Base-by-base conservation (phyloP, 1,140 invertebrate species). In the Papilio dardanus region DNA sequence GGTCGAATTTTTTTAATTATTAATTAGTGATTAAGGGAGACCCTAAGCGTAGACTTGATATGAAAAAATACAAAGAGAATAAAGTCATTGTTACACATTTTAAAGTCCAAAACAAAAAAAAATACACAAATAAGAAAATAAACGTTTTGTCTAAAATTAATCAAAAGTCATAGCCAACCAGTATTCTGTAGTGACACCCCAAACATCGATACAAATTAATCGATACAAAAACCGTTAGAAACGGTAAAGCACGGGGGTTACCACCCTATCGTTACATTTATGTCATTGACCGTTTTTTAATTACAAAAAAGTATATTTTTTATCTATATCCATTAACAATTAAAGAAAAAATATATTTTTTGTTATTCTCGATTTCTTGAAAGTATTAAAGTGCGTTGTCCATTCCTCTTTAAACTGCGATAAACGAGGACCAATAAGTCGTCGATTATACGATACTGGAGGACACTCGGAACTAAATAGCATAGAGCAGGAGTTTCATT, bases 201-300 rank as follows among this genome's bases (percentile, higher is more conserved):
- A 62, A 62, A 62, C 28, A 28, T 10, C 54, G 24, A 62, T 62
- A 7, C 1, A 28, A 30, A 28, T 28, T 16, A 58, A 58, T 58
- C 54, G 54, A 58, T 58, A 58, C 54, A 58, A 28, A 58, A 62
- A 62, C 54, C 54, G 54, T 62, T 62, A 24, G 5, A 8, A 58
- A 62, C 54, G 54, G 54, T 62, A 62, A 28, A 30, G 54, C 24
- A 62, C 54, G 54, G 54, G 54, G 54, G 54, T 28, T 30, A 12
- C 12, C 5, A 62, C 54, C 54, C 54, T 62, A 62, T 62, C 54
- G 54, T 62, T 62, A 62, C 21, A 62, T 62, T 30, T 19, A 50
- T 62, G 54, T 62, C 54, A 28, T 62, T 62, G 54, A 28, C 54
- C 24, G 54, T 62, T 62, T 62, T 3, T 21, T 58, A 4, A 58